Evolutionary conservation across 2,797 vertebrate genomes (phyloP).

Genomic region (Anguilla anguilla): DNA sequence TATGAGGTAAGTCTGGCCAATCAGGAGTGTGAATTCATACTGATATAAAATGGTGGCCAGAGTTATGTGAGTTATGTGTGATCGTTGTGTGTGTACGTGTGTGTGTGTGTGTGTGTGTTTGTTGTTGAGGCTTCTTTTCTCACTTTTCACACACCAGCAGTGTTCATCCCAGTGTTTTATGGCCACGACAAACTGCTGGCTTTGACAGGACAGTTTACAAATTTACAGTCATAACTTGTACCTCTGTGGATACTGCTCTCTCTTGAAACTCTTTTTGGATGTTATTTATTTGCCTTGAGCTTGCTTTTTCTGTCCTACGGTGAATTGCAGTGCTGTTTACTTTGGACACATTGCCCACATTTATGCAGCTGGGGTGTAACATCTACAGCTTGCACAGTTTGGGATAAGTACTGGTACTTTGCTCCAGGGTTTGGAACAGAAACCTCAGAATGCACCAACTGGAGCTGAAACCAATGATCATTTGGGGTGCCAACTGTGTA

Average conservation of each 20-base stretch:
- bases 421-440: background rate
- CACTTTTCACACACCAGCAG: background rate
- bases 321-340: background rate
- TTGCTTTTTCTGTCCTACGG: background rate
- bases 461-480: background rate
- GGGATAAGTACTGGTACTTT: background rate
- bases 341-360: background rate
- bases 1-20: too few species aligned
- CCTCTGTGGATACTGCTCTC: background rate
- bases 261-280: background rate
- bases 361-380: background rate
- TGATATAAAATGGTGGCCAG: too few species aligned
- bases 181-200: background rate
- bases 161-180: background rate
- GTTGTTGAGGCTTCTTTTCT: background rate
- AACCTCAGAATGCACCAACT: background rate
- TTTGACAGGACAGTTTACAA: slow-evolving; percentile 2
- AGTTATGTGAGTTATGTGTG: background rate
- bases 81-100: background rate
- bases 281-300: background rate
- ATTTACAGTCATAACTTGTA: slow-evolving; percentile 13
- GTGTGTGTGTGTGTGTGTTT: background rate
- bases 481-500: background rate
- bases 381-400: background rate
- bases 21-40: too few species aligned